Percentiles rank a stretch among this genome's conserved stretches.
These are phyloP conservation scores for Drosophila ustulata DNA, from an alignment of 2,888 invertebrate species.

Conservation along the genomic window DNA sequence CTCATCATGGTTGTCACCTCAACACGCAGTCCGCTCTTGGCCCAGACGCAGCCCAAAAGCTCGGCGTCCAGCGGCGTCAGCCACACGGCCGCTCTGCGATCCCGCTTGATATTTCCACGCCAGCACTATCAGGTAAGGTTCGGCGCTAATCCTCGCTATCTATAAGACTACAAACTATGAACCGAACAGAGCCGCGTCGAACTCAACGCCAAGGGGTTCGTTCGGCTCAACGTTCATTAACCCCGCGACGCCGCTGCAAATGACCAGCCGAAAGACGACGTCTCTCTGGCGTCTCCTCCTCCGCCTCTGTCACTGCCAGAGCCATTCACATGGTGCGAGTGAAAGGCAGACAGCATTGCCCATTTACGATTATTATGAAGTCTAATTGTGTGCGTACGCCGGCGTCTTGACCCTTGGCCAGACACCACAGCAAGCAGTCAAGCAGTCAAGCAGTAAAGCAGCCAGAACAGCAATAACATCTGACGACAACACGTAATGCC, in stretches of 20 bases:
- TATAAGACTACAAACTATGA: background rate
- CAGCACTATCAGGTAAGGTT: constrained; percentile 80
- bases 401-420: constrained; percentile 47
- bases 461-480: background rate
- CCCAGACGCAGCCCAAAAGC: constrained; percentile 66
- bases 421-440: constrained; percentile 29
- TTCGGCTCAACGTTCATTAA: constrained; percentile 60
- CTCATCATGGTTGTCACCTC: constrained; percentile 82
- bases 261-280: constrained; percentile 38
- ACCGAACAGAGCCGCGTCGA: background rate
- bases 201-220: constrained; percentile 15
- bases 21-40: constrained; percentile 81
- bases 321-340: constrained; percentile 28
- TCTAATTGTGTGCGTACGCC: constrained; percentile 53
- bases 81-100: constrained; percentile 71
- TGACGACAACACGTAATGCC: constrained; percentile 35
- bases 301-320: background rate
- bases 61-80: constrained; percentile 65
- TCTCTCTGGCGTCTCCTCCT: constrained; percentile 17
- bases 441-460: background rate
- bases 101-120: constrained; percentile 83
- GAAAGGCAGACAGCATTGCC: constrained; percentile 52
- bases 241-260: constrained; percentile 68
- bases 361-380: constrained; percentile 59
- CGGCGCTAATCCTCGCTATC: constrained; percentile 5